Base-by-base conservation (phyloP, 2,888 invertebrate genomes). In the Pyrrhia umbra region DNA sequence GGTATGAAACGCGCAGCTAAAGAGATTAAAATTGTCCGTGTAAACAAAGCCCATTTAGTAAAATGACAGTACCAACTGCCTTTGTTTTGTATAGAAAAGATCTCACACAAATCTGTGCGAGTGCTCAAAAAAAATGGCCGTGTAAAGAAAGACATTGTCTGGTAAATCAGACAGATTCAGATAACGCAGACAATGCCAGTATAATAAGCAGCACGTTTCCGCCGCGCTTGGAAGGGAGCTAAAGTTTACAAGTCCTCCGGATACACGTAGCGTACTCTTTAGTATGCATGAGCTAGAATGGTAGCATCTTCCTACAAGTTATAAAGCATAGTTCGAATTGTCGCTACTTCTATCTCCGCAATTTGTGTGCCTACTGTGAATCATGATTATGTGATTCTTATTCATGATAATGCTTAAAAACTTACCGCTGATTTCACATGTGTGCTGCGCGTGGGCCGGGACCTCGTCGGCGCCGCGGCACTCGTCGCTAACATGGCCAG, bases 201-300 rank as follows among this genome's bases (percentile, higher is more conserved):
- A 88, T 88, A 89, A 85, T 89, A 88, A 88, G 86, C 83, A 85
- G 85, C 81, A 84, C 79, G 89, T 90, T 91, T 93, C 93, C 92
- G 92, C 89, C 85, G 89, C 82, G 78, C 81, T 86, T 80, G 85
- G 85, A 85, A 87, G 88, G 87, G 86, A 88, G 89, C 89, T 87
- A 87, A 88, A 89, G 88, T 88, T 87, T 79, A 84, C 79, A 86
- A 88, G 85, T 86, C 83, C 86, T 85, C 88, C 88, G 87, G 88
- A 88, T 88, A 88, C 87, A 77, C 81, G 77, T 79, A 74, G 86
- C 83, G 80, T 77, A 79, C 88, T 88, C 78, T 79, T 94, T 92
- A 90, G 89, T 92, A 93, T 93, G 89, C 92, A 89, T 87, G 79
- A 86, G 83, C 79, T 80, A 76, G 75, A 75, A 71, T 77, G 77